Evolutionary conservation across 2,888 invertebrate species (phyloP), one percentile per base, ranked within the genome.

Genomic region (Campoletis raptor): DNA sequence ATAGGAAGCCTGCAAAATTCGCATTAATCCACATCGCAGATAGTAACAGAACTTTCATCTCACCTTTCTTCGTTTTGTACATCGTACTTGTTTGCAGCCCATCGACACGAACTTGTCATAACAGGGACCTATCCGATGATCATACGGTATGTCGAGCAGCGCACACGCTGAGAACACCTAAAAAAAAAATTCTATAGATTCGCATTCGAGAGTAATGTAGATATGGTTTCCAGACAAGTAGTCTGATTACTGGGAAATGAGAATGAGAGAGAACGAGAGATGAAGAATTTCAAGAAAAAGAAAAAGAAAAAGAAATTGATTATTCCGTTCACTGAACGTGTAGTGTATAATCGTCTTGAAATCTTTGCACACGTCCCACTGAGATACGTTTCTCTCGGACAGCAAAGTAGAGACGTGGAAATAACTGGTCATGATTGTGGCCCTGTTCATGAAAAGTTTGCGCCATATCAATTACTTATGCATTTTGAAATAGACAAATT

Each of bases 51-150:
- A 78, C 78, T 78, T 69, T 77, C 77, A 48, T 61, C 73, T 57
- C 21, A 12, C 57, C 36, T 54, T 80, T 77, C 69, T 57, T 40
- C 24, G 12, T 45, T 57, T 78, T 42, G 30, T 42, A 42, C 54
- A 48, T 64, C 21, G 70, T 21, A 79, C 54, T 12, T 73, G 61
- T 80, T 57, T 78, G 61, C 73, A 84, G 78, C 15, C 77, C 76
- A 81, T 72, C 81, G 78, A 86, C 73, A 81, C 61, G 52, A 81
- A 54, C 81, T 84, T 84, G 81, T 86, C 84, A 86, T 64, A 86
- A 84, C 84, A 83, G 54, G 64, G 69, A 57, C 18, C 24, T n/a
- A 78, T 85, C 77, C 30, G 67, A 83, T 78, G 45, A 84, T 84
- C 81, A 69, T 40, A 54, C 83, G 74, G 57, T 52, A 70, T 67